Evolutionary conservation across 2,888 invertebrate genomes (phyloP), one percentile per base, ranked within the genome.

Genomic region (Onchidella celtica): DNA sequence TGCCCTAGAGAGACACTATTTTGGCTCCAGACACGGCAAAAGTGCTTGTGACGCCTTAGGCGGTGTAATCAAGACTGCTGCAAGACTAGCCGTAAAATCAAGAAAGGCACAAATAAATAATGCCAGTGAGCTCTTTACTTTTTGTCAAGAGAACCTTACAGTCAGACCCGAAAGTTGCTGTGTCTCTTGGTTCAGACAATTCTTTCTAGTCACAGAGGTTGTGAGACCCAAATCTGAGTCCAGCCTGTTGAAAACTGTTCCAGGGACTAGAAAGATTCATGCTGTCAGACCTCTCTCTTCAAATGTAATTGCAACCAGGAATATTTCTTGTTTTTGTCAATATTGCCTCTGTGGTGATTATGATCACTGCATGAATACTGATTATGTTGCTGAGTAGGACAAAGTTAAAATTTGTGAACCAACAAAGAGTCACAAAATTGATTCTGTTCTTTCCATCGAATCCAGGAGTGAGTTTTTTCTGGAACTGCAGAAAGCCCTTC

Each of bases 211-310:
- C n/a, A 61, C 61, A 61, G 61, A 21, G 27, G 61, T 61, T 61
- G 11, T 27, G 4, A 21, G 61, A 6, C 61, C 61, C n/a, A 27
- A 61, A 6, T 61, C 27, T 6, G n/a, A 61, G 4, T 24, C 61
- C 4, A 61, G 61, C n/a, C 21, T 27, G 21, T 61, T 61, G 27
- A 61, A 27, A 61, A 61, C 61, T 14, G 61, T 61, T 61, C 61
- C 61, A 24, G 61, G 61, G n/a, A 61, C 61, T 6, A 61, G 61
- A n/a, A 61, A 61, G 6, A 61, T 61, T n/a, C 61, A 61, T 61
- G 21, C 61, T 61, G 61, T 61, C n/a, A 24, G 61, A 6, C 61
- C 61, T n/a, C 27, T 61, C 6, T 24, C n/a, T 61, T 61, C 11
- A 9, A 61, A 61, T 61, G 61, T 61, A 11, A 47, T 47, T 47